Percentiles rank a stretch among this genome's conserved stretches.
Evolutionary conservation across 53 echinoderm and acorn worm genomes (phyloP).

Genomic region (Actinopyga echinites): DNA sequence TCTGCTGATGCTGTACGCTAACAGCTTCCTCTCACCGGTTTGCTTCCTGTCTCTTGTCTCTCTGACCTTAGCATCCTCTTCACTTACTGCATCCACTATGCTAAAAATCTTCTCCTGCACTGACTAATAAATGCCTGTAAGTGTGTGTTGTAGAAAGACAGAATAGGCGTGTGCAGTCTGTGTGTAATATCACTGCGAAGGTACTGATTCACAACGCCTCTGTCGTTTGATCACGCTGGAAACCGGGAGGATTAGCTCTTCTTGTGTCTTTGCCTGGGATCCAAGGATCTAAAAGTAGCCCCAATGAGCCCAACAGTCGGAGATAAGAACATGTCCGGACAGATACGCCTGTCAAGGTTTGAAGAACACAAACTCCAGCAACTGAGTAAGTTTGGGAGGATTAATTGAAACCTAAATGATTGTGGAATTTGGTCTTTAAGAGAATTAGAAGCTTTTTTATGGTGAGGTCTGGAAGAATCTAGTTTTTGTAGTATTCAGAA

Average conservation of each 20-base stretch:
- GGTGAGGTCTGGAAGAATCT: no score
- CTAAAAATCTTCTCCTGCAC: neutral
- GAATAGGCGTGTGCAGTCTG: slow-evolving; percentile 22
- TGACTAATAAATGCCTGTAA: slow-evolving; percentile 25
- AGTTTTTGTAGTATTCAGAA: no score
- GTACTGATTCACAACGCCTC: no score
- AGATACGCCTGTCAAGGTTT: slow-evolving; percentile 39
- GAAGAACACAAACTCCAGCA: slow-evolving; percentile 34
- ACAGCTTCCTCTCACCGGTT: slow-evolving; percentile 1
- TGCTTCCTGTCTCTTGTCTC: slow-evolving; percentile 10
- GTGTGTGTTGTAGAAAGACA: neutral
- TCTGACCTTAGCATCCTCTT: slow-evolving; percentile 34
- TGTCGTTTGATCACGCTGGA: no score
- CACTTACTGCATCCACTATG: neutral
- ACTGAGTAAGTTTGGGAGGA: slow-evolving; percentile 13
- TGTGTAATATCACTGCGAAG: no score
- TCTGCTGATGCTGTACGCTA: neutral
- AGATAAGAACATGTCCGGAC: slow-evolving; percentile 34
- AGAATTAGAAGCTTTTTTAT: no score
- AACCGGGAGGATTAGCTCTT: no score
- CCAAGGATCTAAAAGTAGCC: slow-evolving; percentile 20
- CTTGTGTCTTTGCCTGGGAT: neutral
- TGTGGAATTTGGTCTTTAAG: no score
- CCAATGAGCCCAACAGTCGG: slow-evolving; percentile 40
- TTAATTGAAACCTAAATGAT: no score